Evolutionary conservation across 2,888 invertebrate genomes (phyloP).

Genomic region (Oscheius sp.): DNA sequence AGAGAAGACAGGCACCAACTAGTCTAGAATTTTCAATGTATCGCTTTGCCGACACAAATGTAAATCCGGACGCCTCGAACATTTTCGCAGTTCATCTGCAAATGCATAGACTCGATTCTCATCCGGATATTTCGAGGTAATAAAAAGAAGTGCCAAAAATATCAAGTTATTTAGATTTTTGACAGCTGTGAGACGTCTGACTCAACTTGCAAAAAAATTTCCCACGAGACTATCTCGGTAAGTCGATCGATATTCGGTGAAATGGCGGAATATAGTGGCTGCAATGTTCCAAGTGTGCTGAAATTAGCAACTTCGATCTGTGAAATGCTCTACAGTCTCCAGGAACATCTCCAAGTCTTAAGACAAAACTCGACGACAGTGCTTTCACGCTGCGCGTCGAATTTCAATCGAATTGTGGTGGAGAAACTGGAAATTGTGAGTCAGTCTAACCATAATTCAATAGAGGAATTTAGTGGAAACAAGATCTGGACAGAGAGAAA

Average conservation of each 20-base stretch:
- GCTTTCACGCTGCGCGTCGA: conserved; percentile 19
- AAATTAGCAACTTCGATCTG: conserved; percentile 18
- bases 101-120: conserved; percentile 19
- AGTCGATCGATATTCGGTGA: not conserved
- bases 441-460: not conserved
- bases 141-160: not conserved
- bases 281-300: conserved; percentile 13
- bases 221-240: conserved; percentile 11
- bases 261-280: not conserved
- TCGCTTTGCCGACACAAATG: not conserved
- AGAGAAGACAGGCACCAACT: not conserved
- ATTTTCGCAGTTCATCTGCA: conserved; percentile 12
- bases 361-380: not conserved
- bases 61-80: conserved; percentile 16
- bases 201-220: conserved; percentile 14
- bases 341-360: conserved; percentile 10
- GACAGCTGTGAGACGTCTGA: conserved; percentile 3
- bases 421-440: conserved; percentile 16
- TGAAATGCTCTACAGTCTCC: conserved; percentile 30
- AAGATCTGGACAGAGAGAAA: conserved; percentile 10
- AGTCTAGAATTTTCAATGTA: conserved; percentile 2
- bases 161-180: not conserved
- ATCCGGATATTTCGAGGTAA: conserved; percentile 5
- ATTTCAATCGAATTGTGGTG: conserved; percentile 34
- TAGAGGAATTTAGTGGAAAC: conserved; percentile 10